These are phyloP conservation scores for Phyllotreta cruciferae DNA, from an alignment of 2,888 invertebrate species.

Conservation along the genomic window DNA sequence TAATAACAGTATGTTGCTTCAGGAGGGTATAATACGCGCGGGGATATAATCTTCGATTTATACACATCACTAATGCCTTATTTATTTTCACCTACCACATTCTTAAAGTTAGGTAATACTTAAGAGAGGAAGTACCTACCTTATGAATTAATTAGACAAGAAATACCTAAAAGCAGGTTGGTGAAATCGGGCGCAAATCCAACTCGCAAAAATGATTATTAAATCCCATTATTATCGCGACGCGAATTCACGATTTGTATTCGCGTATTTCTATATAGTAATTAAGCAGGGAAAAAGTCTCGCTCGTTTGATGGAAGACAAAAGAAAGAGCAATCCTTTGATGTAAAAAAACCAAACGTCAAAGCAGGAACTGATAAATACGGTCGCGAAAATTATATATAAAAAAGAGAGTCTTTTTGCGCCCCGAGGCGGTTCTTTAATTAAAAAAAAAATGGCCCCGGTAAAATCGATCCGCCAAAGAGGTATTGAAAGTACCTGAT, in stretches of 20 bases:
- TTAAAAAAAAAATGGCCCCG: constrained; percentile 49
- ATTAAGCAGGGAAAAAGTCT: constrained; percentile 42
- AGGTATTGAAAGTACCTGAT: constrained; percentile 56
- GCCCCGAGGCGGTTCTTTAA: constrained; percentile 49
- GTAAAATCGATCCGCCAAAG: constrained; percentile 52
- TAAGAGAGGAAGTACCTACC: no score
- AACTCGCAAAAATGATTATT: no score
- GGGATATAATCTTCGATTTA: no score
- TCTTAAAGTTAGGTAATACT: no score
- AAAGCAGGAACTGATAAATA: constrained; percentile 52
- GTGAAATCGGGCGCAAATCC: no score
- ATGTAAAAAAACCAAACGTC: constrained; percentile 50
- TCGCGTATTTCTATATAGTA: constrained; percentile 38
- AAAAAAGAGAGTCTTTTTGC: constrained; percentile 37
- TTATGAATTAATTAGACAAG: no score
- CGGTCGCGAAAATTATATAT: constrained; percentile 33
- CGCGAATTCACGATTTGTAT: no score
- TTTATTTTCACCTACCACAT: no score
- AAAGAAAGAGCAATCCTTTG: constrained; percentile 53
- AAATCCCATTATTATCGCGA: no score
- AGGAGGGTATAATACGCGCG: no score
- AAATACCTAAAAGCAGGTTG: no score
- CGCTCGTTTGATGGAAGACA: constrained; percentile 48
- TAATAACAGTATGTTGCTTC: neutral
- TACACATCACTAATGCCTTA: no score